Evolutionary conservation across 1,140 invertebrate genomes (phyloP), one percentile per base, ranked within the genome.

Genomic region (Brachionus rubens): DNA sequence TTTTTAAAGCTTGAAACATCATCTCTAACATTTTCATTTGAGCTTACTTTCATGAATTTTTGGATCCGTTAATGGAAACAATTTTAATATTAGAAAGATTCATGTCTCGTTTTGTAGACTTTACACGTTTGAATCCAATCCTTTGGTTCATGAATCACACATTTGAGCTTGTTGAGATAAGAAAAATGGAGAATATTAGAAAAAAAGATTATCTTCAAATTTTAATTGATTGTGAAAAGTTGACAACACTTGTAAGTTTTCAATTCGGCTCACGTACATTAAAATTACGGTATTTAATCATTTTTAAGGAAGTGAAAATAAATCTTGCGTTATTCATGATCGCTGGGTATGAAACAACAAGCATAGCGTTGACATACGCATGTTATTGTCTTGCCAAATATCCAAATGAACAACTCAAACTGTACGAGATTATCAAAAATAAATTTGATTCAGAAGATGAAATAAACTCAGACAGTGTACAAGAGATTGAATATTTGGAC

Each of bases 311-410:
- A 76, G 78, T 83, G 0, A 79, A 80, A 19, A 77, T 79, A 14
- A 80, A 82, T 30, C 78, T 80, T 9, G 68, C 82, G 1, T 62
- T 84, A 16, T 83, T 84, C 52, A 77, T 83, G 12, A 59, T 84
- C 65, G 82, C 82, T 48, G 83, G 83, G 0, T 84, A 82, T 62
- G 83, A 84, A 77, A 88, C 87, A 2, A 87, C 85, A 0, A 83
- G 86, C 41, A 86, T 81, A 6, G 80, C 84, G 0, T 75, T 88
- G 5, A 81, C 82, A 3, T 87, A 84, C 78, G 80, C 83, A 10
- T 80, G 84, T 62, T 86, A 86, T 78, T 80, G 85, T 76, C 80
- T 88, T 75, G 82, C 86, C 6, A 80, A 78, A 7, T 82, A 87
- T 79, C 85, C 79, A 19, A 81, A 86, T 7, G 80, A 86, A 41